These are phyloP conservation scores for Diprion similis DNA, from an alignment of 1,140 invertebrate genomes.

Conservation along the genomic window DNA sequence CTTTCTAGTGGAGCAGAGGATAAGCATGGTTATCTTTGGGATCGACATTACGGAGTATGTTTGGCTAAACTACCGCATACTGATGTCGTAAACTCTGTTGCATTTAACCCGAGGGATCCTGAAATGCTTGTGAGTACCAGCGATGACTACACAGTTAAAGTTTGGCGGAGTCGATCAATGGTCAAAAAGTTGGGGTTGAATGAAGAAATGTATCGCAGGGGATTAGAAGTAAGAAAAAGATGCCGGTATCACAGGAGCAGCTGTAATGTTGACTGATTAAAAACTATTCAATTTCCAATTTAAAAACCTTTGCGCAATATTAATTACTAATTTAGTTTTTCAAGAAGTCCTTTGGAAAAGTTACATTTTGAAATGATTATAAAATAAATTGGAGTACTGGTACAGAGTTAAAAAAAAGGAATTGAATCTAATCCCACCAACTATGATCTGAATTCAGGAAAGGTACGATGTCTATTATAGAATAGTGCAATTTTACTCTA, in stretches of 20 bases:
- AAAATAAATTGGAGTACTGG: too few species aligned
- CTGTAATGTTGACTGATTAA: constrained; percentile 57
- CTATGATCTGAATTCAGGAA: too few species aligned
- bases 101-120: constrained; percentile 83
- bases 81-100: constrained; percentile 88
- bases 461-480: too few species aligned
- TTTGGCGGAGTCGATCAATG: constrained; percentile 69
- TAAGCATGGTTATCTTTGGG: constrained; percentile 86
- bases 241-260: constrained; percentile 47
- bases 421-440: too few species aligned
- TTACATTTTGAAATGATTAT: too few species aligned
- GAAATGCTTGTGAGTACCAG: constrained; percentile 89
- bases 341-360: too few species aligned
- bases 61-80: constrained; percentile 79
- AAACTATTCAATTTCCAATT: constrained; percentile 57
- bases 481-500: too few species aligned
- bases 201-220: constrained; percentile 44
- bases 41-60: constrained; percentile 84
- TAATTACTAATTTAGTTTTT: background rate
- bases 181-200: constrained; percentile 55
- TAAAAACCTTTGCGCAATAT: constrained; percentile 34
- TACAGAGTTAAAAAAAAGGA: too few species aligned
- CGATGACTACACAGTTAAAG: constrained; percentile 83
- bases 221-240: constrained; percentile 57
- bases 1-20: constrained; percentile 83